Evolutionary conservation across 2,113 vertebrate genomes (phyloP).

Genomic region (Embiotoca jacksoni): DNA sequence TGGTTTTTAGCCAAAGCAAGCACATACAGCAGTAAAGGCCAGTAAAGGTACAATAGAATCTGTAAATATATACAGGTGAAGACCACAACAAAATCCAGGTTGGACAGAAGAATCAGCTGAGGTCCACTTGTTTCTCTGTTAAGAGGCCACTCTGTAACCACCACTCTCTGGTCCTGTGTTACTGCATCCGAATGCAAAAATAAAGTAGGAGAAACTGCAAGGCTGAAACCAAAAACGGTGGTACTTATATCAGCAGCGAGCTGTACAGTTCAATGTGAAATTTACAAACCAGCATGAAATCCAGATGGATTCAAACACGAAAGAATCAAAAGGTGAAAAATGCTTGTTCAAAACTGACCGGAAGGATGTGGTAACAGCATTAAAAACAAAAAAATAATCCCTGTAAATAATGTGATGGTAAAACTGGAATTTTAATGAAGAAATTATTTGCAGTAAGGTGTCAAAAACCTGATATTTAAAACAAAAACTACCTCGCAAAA

Average conservation of each 20-base stretch:
- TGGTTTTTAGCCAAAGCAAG: conserved; percentile 65
- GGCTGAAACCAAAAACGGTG: conserved; percentile 3
- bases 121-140: conserved; percentile 47
- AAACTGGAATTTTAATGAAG: conserved; percentile 35
- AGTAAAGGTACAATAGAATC: conserved; percentile 67
- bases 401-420: background rate
- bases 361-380: conserved; percentile 23
- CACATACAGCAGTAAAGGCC: conserved; percentile 66
- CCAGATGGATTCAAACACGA: background rate
- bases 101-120: conserved; percentile 43
- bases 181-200: conserved; percentile 25
- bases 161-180: conserved; percentile 10
- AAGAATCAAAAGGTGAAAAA: conserved; percentile 16
- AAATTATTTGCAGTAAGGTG: conserved; percentile 17
- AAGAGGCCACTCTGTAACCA: background rate
- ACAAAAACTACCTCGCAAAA: conserved; percentile 18
- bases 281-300: conserved; percentile 20
- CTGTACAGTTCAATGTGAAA: conserved; percentile 16
- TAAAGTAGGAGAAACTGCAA: conserved; percentile 12
- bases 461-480: conserved; percentile 35
- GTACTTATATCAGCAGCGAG: conserved; percentile 52
- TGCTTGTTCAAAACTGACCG: conserved; percentile 29
- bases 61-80: conserved; percentile 62
- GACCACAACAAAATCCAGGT: conserved; percentile 54
- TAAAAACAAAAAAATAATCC: conserved; percentile 10